phyloP scores from a whole-genome alignment of 2,113 vertebrate genomes.

The Gobiocypris rarus region DNA sequence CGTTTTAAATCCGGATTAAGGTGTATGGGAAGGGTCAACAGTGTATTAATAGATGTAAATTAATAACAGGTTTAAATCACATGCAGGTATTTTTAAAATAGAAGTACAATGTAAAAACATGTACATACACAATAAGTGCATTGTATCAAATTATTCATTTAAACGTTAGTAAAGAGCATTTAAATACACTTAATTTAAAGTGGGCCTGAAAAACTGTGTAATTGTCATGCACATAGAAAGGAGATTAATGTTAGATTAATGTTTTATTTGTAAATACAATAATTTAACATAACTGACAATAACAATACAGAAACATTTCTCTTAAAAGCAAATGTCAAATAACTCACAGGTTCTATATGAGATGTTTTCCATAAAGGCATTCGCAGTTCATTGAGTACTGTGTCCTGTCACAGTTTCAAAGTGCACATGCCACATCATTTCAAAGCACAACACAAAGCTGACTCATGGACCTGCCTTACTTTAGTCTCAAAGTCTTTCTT shows the following conservation, averaged over 20 bases:
- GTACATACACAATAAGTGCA: background rate
- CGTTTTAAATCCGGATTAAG: background rate
- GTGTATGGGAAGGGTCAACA: background rate
- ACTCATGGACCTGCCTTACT: background rate
- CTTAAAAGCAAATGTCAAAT: background rate
- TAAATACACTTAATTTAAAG: background rate
- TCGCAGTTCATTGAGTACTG: constrained; percentile 36
- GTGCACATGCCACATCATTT: constrained; percentile 74
- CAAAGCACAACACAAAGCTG: constrained; percentile 21
- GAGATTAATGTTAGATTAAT: background rate
- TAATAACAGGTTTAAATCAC: no score
- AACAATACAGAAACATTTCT: background rate
- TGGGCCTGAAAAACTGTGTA: background rate
- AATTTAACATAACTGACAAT: background rate
- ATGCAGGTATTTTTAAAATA: background rate
- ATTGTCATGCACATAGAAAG: background rate
- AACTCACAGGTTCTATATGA: background rate
- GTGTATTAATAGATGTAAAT: background rate
- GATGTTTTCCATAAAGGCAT: constrained; percentile 4
- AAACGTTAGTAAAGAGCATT: background rate
- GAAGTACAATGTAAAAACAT: background rate
- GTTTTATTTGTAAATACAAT: background rate
- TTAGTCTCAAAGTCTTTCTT: background rate
- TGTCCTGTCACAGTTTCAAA: constrained; percentile 60
- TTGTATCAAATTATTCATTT: background rate